Conservation (phyloP, 2,797 vertebrate species). For the Emys orbicularis region DNA sequence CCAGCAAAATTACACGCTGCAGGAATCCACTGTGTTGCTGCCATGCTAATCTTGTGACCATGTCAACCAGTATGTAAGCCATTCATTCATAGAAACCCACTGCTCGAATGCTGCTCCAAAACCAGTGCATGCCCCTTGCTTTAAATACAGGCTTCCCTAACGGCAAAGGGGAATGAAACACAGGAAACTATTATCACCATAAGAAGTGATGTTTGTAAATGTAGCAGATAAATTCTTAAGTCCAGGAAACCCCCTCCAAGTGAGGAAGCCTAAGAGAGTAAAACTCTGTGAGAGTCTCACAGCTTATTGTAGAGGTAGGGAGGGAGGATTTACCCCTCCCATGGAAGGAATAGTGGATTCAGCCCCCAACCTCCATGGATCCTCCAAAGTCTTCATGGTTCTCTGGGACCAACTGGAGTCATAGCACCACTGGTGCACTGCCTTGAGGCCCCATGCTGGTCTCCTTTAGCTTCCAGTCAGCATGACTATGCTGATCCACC, state of each 20-base stretch:
- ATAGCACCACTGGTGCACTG: accelerated
- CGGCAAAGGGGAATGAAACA: not conserved
- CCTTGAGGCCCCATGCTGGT: accelerated
- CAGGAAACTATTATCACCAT: not conserved
- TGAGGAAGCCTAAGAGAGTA: not conserved
- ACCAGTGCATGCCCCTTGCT: not conserved
- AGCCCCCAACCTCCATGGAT: not conserved
- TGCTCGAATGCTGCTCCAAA: not conserved
- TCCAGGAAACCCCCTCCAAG: too few species aligned
- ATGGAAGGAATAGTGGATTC: not conserved
- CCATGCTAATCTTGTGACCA: accelerated
- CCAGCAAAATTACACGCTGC: not conserved
- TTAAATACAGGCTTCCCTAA: not conserved
- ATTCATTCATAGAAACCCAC: not conserved
- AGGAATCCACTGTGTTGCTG: not conserved
- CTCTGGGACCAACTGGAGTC: not conserved
- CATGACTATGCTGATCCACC: not conserved
- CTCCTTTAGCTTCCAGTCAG: not conserved
- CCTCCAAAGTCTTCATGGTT: not conserved
- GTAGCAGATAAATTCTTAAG: not conserved
- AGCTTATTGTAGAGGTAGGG: not conserved
- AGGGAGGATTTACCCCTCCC: not conserved
- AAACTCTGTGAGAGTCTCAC: not conserved
- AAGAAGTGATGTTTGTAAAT: not conserved
- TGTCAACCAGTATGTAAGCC: not conserved